Conservation (phyloP, 2,888 invertebrate species). For the Drosophila crucigera region DNA sequence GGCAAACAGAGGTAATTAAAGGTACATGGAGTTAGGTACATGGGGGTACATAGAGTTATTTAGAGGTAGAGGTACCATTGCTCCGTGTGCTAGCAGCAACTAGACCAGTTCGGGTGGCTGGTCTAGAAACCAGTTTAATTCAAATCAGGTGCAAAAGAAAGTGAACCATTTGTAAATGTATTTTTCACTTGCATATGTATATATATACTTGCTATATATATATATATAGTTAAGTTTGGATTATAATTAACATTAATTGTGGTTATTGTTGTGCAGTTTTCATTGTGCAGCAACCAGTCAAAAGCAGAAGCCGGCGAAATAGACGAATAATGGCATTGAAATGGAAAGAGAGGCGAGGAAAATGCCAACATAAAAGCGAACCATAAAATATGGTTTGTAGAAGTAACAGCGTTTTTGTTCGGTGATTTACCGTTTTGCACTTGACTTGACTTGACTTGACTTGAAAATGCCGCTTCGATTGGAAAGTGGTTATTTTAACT, state of each 20-base stretch:
- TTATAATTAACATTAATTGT: slow-evolving; percentile 42
- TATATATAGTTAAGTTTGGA: slow-evolving; percentile 6
- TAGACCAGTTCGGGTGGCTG: slow-evolving; percentile 41
- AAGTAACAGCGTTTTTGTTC: slow-evolving; percentile 51
- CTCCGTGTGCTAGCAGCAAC: slow-evolving; percentile 6
- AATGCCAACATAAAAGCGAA: slow-evolving; percentile 12
- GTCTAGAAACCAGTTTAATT: slow-evolving; percentile 73
- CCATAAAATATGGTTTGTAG: slow-evolving; percentile 17
- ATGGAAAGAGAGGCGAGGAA: slow-evolving; percentile 1
- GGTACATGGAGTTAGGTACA: not conserved
- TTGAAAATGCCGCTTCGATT: slow-evolving; percentile 56
- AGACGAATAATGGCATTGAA: not conserved
- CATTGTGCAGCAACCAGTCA: slow-evolving; percentile 10
- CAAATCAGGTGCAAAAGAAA: slow-evolving; percentile 72
- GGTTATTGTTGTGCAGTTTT: slow-evolving; percentile 30
- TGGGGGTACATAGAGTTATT: not conserved
- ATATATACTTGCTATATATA: slow-evolving; percentile 11
- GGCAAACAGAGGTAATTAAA: not conserved
- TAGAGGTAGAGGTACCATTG: not conserved
- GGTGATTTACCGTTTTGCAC: slow-evolving; percentile 75
- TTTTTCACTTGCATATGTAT: slow-evolving; percentile 7
- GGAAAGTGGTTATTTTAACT: slow-evolving; percentile 67
- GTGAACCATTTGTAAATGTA: slow-evolving; percentile 71
- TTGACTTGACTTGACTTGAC: slow-evolving; percentile 4
- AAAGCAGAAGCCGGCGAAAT: not conserved